A percentile compares a stretch with the other conserved stretches of the same genome.
These are phyloP conservation scores for Brachypteracias leptosomus DNA, from an alignment of 2,113 vertebrate genomes.

Conservation along the genomic window DNA sequence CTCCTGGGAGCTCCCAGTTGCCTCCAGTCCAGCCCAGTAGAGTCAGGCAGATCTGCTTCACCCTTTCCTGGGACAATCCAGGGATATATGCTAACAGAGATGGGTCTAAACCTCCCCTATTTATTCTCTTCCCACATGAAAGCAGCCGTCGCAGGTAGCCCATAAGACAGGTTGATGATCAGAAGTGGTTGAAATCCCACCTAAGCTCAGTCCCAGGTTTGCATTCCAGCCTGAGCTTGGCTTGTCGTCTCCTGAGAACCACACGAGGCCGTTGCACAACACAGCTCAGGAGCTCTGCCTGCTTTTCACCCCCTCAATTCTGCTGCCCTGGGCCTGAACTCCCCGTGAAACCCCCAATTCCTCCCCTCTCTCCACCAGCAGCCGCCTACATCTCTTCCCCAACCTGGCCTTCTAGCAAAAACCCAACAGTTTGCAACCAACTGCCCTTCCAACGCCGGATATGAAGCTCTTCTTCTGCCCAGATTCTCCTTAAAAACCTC, in stretches of 20 bases:
- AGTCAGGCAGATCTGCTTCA: fast-evolving
- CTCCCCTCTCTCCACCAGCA: background rate
- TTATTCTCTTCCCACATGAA: background rate
- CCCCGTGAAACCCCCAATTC: background rate
- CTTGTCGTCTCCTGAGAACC: fast-evolving
- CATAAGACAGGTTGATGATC: too few species aligned
- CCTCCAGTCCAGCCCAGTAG: background rate
- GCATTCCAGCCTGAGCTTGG: background rate
- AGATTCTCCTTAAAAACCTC: background rate
- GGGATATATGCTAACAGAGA: fast-evolving
- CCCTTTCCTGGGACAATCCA: background rate
- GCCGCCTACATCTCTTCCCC: background rate
- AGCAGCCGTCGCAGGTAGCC: background rate
- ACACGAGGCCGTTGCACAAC: fast-evolving
- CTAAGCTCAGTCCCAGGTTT: background rate
- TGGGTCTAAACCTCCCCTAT: fast-evolving
- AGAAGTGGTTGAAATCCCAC: background rate
- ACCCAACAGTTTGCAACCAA: background rate
- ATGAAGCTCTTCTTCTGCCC: background rate
- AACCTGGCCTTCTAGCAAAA: background rate
- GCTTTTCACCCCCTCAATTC: background rate
- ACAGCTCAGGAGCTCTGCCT: background rate
- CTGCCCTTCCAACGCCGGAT: background rate
- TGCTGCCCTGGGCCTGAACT: background rate
- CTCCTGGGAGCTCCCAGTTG: background rate